These are phyloP conservation scores for Drosophila cognata DNA, from an alignment of 2,888 invertebrate genomes.

Conservation along the genomic window DNA sequence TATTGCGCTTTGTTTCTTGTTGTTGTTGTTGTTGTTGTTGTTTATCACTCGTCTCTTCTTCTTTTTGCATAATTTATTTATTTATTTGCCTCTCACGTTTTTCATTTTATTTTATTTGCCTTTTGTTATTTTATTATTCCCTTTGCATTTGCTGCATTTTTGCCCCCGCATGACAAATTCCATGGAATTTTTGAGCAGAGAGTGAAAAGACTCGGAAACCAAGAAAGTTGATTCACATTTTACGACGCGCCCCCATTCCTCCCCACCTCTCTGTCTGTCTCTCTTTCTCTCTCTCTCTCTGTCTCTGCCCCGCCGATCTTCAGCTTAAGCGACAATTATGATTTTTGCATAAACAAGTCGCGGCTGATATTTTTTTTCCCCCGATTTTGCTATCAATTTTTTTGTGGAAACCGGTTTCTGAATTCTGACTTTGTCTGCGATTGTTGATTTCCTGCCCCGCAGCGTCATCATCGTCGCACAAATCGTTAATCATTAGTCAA, in stretches of 20 bases:
- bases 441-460: constrained; percentile 30
- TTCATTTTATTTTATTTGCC: constrained; percentile 11
- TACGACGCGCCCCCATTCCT: constrained; percentile 3
- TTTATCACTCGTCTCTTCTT: neutral
- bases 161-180: constrained; percentile 61
- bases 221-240: constrained; percentile 63
- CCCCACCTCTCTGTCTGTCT: neutral
- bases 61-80: constrained; percentile 38
- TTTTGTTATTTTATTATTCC: constrained; percentile 26
- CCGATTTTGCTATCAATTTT: constrained; percentile 7
- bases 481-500: constrained; percentile 78
- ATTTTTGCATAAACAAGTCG: constrained; percentile 49
- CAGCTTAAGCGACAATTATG: constrained; percentile 35
- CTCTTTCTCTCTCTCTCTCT: neutral
- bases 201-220: constrained; percentile 13
- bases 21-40: neutral
- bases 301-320: neutral
- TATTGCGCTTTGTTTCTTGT: constrained; percentile 61
- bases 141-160: constrained; percentile 59
- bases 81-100: constrained; percentile 55
- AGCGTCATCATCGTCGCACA: constrained; percentile 28
- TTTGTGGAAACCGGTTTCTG: constrained; percentile 35
- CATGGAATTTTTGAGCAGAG: constrained; percentile 48
- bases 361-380: neutral
- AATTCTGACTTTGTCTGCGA: constrained; percentile 23